Conservation (phyloP, 2,888 invertebrate species). For the Sycophila texana region DNA sequence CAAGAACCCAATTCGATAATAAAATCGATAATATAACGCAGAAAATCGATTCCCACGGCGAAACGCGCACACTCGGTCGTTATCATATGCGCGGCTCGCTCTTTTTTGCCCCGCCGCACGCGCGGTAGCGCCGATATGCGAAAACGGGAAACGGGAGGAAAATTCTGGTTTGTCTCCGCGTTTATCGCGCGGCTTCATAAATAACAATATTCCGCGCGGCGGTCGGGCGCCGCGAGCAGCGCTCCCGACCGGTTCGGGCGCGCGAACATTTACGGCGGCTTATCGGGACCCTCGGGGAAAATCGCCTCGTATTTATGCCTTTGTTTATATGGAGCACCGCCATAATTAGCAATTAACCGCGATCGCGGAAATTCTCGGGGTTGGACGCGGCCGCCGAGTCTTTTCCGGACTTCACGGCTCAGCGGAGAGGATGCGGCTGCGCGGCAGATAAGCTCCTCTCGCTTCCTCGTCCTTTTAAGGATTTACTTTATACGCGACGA, state of each 20-base stretch:
- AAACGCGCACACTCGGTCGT: not conserved
- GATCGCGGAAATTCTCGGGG: not conserved
- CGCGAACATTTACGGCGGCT: conserved; percentile 27
- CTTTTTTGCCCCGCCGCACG: conserved; percentile 18
- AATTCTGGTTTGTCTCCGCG: conserved; percentile 53
- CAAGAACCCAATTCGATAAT: conserved; percentile 23
- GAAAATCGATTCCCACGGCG: conserved; percentile 48
- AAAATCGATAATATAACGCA: conserved; percentile 11
- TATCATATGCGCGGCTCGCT: conserved; percentile 32
- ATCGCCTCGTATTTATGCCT: conserved; percentile 48
- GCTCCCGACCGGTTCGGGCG: conserved; percentile 41
- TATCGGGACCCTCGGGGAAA: conserved; percentile 34
- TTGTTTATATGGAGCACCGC: conserved; percentile 47
- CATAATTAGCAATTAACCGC: conserved; percentile 49
- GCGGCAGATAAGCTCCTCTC: not conserved
- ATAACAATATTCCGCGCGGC: conserved; percentile 50
- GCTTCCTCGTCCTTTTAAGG: not conserved
- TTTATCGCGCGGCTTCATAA: conserved; percentile 48
- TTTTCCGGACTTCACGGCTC: conserved; percentile 25
- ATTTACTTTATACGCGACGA: too few species aligned
- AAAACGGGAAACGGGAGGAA: conserved; percentile 47
- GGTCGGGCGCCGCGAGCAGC: conserved; percentile 31
- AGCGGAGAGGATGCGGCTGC: not conserved
- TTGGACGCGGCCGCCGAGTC: not conserved
- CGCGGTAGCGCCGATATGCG: conserved; percentile 17